Base-by-base conservation (phyloP, 2,797 vertebrate species). In the Rhabdophis nuchalis region DNA sequence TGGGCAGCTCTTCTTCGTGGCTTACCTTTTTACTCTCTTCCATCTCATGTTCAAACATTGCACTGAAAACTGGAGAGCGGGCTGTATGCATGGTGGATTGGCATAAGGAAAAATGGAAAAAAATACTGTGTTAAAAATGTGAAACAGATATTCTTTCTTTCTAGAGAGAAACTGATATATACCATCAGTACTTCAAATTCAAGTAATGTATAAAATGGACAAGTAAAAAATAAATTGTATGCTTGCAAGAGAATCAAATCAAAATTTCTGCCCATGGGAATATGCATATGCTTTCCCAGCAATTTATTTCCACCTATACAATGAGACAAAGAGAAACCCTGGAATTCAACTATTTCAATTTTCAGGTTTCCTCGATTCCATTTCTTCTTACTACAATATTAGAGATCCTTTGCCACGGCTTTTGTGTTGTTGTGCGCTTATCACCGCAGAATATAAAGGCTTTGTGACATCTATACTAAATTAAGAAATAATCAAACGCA, bases 21-120 rank as follows among this genome's bases (percentile, higher is more conserved):
- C 89, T 97, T 96, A 98, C 98, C 98, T 98, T 98, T 96, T 98
- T 98, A 93, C 98, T 99, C 95, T 99, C 98, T 87, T 99, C 99
- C 98, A 98, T 99, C 97, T 99, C 98, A 20, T 98, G 98, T 96
- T 99, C 98, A 96, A 99, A 99, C 98, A 98, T 98, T 96, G 98
- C 98, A n/a, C 98, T 98, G 97, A 99, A 99, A 85, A 99, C 99
- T 0, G 99, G 99, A 27, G 99, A 99, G 5, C 99, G 99, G 0
- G 99, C 99, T 99, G 93, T 0, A 6, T n/a, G 61, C 85, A 29
- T 11, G 23, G 27, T 32, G 20, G n/a, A 56, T 27, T 25, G 64
- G 36, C 27, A 25, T 95, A 82, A 87, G 92, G 86, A 94, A 93
- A 94, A 96, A 2, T 93, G 5, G 86, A 77, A 50, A 90, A 0